These are phyloP conservation scores for Umimayanthus chanpuru DNA, from an alignment of 92 coral and sea anemone species.

Conservation along the genomic window DNA sequence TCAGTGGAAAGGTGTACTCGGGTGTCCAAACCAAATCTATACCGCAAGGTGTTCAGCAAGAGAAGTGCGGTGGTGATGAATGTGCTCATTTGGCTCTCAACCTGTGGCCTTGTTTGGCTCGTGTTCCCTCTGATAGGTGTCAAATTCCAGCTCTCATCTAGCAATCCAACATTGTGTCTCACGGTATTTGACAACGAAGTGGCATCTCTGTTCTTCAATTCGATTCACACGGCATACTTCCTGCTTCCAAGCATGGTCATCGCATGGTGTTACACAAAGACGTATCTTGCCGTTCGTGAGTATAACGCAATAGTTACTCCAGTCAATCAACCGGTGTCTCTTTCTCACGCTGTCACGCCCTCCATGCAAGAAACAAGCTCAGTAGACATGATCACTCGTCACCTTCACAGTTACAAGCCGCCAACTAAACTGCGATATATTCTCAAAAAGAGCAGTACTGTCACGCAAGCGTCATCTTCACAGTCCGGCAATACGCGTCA, in stretches of 20 bases:
- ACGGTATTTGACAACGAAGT: background rate
- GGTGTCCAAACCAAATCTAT: background rate
- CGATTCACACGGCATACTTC: constrained; percentile 27
- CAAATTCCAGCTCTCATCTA: constrained; percentile 2
- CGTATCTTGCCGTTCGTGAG: background rate
- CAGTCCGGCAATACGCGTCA: background rate
- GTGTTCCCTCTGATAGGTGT: constrained; percentile 33
- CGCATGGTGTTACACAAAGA: constrained; percentile 13
- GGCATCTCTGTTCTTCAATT: constrained; percentile 18
- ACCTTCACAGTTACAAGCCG: background rate
- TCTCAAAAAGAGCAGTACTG: background rate
- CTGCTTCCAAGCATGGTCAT: constrained; percentile 22
- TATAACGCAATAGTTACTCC: constrained; percentile 16
- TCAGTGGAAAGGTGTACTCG: constrained; percentile 29
- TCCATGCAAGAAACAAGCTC: background rate
- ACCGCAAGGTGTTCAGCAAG: constrained; percentile 38
- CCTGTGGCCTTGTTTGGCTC: constrained; percentile 14
- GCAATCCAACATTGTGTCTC: constrained; percentile 33
- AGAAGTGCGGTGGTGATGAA: constrained; percentile 18
- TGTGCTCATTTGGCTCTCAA: constrained; percentile 7
- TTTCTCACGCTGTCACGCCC: background rate
- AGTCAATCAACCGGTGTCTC: background rate
- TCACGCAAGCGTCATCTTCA: background rate
- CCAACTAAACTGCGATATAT: background rate
- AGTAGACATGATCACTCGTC: background rate